These are phyloP conservation scores for Andrena dorsata DNA, from an alignment of 2,888 invertebrate genomes.

Conservation along the genomic window DNA sequence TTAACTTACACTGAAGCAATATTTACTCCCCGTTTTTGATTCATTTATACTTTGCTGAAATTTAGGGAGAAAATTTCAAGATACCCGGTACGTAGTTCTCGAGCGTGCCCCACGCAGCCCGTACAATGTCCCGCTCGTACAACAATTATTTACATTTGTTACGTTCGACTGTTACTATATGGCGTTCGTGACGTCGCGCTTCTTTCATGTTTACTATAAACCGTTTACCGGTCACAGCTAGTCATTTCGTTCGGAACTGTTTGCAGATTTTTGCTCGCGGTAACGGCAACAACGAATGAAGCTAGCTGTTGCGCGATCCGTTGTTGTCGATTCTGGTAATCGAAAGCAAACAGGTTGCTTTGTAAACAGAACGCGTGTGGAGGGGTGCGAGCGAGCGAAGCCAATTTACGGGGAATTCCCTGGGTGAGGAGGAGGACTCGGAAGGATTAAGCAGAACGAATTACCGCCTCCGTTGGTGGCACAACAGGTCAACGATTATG, in stretches of 20 bases:
- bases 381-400: too few species aligned
- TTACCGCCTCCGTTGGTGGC: neutral
- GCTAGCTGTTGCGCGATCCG: too few species aligned
- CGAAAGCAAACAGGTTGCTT: too few species aligned
- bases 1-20: too few species aligned
- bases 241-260: neutral
- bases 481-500: slow-evolving; percentile 19
- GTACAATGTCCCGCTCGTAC: neutral
- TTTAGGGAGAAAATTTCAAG: neutral
- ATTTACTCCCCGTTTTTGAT: too few species aligned
- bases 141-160: slow-evolving; percentile 13
- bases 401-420: neutral
- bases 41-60: too few species aligned
- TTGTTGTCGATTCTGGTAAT: too few species aligned
- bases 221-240: neutral
- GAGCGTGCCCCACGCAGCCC: neutral
- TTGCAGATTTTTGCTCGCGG: neutral
- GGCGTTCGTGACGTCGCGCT: neutral
- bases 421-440: too few species aligned
- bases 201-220: neutral
- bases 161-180: slow-evolving; percentile 11
- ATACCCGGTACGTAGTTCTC: neutral
- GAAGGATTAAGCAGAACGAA: neutral
- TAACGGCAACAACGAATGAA: neutral
- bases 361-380: neutral